Evolutionary conservation across 2,888 invertebrate genomes (phyloP).

Genomic region (Rhimphoctona megacephalus): DNA sequence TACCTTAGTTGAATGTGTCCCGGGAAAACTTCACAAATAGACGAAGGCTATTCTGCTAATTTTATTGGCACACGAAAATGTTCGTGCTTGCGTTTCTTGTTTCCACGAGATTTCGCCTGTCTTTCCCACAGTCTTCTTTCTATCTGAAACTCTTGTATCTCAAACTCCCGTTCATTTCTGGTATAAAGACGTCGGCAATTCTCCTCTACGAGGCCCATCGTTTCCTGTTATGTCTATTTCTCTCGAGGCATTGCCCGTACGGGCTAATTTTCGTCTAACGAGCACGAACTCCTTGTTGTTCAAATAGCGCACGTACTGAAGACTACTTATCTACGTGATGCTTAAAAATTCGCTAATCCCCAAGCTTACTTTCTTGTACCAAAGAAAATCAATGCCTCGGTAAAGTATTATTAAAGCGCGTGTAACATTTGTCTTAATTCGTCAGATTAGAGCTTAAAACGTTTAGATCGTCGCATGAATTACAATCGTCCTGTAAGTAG

Average conservation of each 20-base stretch:
- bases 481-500: neutral
- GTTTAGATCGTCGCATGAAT: neutral
- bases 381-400: neutral
- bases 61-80: conserved; percentile 64
- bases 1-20: conserved; percentile 58
- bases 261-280: conserved; percentile 52
- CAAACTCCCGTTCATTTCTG: conserved; percentile 18
- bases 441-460: neutral
- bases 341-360: conserved; percentile 9
- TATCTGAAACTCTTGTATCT: conserved; percentile 14
- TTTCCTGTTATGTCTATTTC: conserved; percentile 21
- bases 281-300: conserved; percentile 33
- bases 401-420: neutral
- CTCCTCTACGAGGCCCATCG: conserved; percentile 11
- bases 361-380: neutral
- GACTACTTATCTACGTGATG: neutral
- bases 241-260: conserved; percentile 7
- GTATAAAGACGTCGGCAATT: neutral
- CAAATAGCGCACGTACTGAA: conserved; percentile 29
- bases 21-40: conserved; percentile 68
- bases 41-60: conserved; percentile 64
- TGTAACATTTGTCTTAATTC: neutral
- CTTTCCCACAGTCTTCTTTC: conserved; percentile 13
- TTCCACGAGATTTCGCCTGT: conserved; percentile 12
- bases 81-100: conserved; percentile 31